Percentiles rank a stretch among this genome's conserved stretches.
Conservation (phyloP, 2,888 invertebrate genomes). For the Acanthococcus lagerstroemiae region DNA sequence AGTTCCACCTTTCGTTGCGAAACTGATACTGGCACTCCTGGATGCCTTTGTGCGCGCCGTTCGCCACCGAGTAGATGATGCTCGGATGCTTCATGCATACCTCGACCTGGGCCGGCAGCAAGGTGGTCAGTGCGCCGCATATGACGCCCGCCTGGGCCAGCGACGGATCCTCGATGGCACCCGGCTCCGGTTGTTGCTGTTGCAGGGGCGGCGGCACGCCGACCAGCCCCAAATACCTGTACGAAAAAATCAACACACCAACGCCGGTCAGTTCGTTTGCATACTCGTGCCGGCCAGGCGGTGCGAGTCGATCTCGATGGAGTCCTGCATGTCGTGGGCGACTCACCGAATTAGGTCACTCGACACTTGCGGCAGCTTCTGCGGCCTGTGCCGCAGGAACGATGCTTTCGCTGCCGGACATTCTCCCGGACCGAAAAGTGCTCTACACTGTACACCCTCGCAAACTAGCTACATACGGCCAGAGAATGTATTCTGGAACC, state of each 20-base stretch:
- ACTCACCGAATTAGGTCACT: too few species aligned
- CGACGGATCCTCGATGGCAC: slow-evolving; percentile 36
- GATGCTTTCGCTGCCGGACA: too few species aligned
- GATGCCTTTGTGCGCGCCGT: slow-evolving; percentile 71
- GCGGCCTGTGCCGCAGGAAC: too few species aligned
- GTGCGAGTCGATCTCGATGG: too few species aligned
- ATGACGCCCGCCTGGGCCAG: slow-evolving; percentile 38
- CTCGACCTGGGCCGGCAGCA: slow-evolving; percentile 46
- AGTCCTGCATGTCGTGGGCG: too few species aligned
- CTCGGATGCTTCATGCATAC: slow-evolving; percentile 75
- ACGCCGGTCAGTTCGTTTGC: too few species aligned
- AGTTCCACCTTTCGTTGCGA: slow-evolving; percentile 77
- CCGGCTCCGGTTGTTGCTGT: slow-evolving; percentile 35
- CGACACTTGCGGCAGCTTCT: too few species aligned
- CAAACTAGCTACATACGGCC: too few species aligned
- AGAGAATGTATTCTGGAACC: too few species aligned
- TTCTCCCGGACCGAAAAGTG: too few species aligned
- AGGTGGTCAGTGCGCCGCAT: slow-evolving; percentile 41
- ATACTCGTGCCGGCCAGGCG: too few species aligned
- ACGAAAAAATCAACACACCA: not conserved
- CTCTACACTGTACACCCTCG: too few species aligned
- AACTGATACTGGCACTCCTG: slow-evolving; percentile 83
- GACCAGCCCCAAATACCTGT: slow-evolving; percentile 41
- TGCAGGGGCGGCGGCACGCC: slow-evolving; percentile 39
- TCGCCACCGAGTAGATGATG: slow-evolving; percentile 70